phyloP scores from a whole-genome alignment of 2,888 invertebrate genomes.

The Cylloceria caligata region DNA sequence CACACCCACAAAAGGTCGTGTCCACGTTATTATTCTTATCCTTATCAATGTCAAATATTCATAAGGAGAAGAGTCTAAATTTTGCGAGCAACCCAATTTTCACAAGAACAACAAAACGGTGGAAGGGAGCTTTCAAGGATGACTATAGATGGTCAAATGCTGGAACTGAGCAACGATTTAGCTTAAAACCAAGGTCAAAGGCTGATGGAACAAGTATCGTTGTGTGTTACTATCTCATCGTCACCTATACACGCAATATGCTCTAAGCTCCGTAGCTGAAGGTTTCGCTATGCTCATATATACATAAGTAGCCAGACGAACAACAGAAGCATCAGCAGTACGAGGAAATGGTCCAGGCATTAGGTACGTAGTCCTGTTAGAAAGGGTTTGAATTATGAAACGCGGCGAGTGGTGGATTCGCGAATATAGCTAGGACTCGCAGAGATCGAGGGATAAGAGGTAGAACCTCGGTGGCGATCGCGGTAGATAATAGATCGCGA shows the following conservation, averaged over 20 bases:
- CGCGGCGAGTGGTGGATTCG: constrained; percentile 66
- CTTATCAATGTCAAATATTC: too few species aligned
- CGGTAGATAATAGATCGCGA: constrained; percentile 66
- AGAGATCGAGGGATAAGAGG: constrained; percentile 62
- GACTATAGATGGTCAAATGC: background rate
- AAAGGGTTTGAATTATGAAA: constrained; percentile 83
- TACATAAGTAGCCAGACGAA: constrained; percentile 39
- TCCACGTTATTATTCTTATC: background rate
- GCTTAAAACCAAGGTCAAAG: background rate
- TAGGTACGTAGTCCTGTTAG: constrained; percentile 71
- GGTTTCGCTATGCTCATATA: constrained; percentile 25
- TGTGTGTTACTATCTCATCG: constrained; percentile 13
- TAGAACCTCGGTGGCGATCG: constrained; percentile 58
- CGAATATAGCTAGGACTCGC: constrained; percentile 42
- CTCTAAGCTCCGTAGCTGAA: constrained; percentile 17
- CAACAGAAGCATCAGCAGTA: constrained; percentile 56
- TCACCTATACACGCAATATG: constrained; percentile 16
- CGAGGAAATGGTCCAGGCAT: constrained; percentile 70
- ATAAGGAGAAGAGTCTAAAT: too few species aligned
- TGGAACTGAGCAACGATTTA: background rate
- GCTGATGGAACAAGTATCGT: constrained; percentile 13
- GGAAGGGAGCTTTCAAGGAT: background rate
- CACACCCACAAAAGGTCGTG: too few species aligned
- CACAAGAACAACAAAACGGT: background rate
- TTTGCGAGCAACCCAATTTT: background rate